A percentile compares a stretch with the other conserved stretches of the same genome.
Conservation (phyloP, 2,113 vertebrate genomes). For the Synchiropus splendidus region DNA sequence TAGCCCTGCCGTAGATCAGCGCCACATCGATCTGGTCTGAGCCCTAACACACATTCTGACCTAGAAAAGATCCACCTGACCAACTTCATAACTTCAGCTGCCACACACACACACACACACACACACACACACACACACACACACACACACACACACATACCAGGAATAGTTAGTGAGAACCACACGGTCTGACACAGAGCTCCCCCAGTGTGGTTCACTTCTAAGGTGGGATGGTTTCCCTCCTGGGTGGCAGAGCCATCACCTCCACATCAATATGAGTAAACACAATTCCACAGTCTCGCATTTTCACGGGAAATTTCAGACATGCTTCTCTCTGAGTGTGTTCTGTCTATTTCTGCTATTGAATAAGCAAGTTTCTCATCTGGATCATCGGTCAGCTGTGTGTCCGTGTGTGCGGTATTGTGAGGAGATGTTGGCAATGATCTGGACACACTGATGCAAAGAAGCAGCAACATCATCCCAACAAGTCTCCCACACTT, state of each 20-base stretch:
- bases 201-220: constrained; percentile 48
- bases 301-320: constrained; percentile 22
- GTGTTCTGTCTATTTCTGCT: constrained; percentile 5
- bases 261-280: no score
- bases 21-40: constrained; percentile 51
- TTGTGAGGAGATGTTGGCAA: constrained; percentile 18
- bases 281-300: no score
- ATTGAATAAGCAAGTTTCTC: constrained; percentile 43
- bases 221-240: constrained; percentile 54
- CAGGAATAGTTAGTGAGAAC: constrained; percentile 51
- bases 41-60: constrained; percentile 52
- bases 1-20: constrained; percentile 52
- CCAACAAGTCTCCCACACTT: no score
- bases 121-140: constrained; percentile 18
- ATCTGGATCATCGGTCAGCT: constrained; percentile 32
- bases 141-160: constrained; percentile 39
- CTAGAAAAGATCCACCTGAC: constrained; percentile 48
- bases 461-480: no score
- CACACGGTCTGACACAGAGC: constrained; percentile 43
- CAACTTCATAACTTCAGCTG: constrained; percentile 8
- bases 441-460: background rate
- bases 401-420: no score
- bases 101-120: no score
- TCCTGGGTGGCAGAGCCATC: constrained; percentile 46
- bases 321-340: constrained; percentile 16